phyloP scores from a whole-genome alignment of 2,797 vertebrate genomes.

The Thunnus albacares region DNA sequence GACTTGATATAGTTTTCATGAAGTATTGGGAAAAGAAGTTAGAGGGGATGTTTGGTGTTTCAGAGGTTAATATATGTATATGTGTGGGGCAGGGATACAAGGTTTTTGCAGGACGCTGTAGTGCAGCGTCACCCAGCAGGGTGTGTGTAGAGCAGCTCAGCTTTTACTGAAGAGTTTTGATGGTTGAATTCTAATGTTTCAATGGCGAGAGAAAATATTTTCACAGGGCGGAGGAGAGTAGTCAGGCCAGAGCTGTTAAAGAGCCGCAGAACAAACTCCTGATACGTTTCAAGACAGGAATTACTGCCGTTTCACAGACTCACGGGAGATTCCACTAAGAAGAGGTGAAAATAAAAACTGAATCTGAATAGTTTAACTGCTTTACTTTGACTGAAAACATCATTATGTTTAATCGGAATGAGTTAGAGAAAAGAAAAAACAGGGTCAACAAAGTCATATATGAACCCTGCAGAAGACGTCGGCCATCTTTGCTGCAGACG shows the following conservation, averaged over 20 bases:
- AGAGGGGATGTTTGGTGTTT: too few species aligned
- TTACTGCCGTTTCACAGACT: slow-evolving; percentile 29
- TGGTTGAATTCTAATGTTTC: slow-evolving; percentile 81
- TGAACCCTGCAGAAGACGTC: too few species aligned
- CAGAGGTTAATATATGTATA: not conserved
- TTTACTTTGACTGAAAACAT: not conserved
- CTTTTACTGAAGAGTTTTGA: slow-evolving; percentile 66
- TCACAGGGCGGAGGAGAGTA: slow-evolving; percentile 52
- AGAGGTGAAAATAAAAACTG: too few species aligned
- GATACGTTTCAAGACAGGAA: slow-evolving; percentile 24
- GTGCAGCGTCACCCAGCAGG: slow-evolving; percentile 5
- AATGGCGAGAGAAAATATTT: slow-evolving; percentile 68
- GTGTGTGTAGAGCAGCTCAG: not conserved
- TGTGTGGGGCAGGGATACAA: slow-evolving; percentile 1
- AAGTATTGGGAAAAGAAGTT: not conserved
- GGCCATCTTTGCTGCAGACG: too few species aligned
- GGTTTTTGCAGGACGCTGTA: slow-evolving; percentile 15
- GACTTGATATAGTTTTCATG: not conserved
- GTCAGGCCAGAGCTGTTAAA: slow-evolving; percentile 38
- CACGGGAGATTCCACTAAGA: not conserved
- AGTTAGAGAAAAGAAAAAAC: not conserved
- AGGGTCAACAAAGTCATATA: too few species aligned
- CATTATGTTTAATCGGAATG: not conserved
- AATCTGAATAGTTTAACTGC: not conserved
- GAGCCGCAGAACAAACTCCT: slow-evolving; percentile 17